These are phyloP conservation scores for Pachyseris speciosa DNA, from an alignment of 64 coral and sea anemone genomes.

Conservation along the genomic window DNA sequence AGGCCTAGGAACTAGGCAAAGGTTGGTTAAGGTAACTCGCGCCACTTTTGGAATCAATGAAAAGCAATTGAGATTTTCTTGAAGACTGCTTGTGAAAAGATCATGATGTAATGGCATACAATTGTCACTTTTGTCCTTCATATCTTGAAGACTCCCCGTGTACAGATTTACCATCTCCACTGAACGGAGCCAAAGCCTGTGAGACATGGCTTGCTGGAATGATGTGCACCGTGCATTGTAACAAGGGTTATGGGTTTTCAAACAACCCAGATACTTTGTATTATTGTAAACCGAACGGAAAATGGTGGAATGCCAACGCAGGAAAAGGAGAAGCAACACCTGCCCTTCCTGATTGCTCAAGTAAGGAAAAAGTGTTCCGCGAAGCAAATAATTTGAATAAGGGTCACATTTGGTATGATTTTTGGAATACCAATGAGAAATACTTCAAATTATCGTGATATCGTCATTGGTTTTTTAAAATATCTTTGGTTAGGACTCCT, in stretches of 20 bases:
- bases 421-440: too few species aligned
- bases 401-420: too few species aligned
- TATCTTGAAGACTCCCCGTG: neutral
- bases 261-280: neutral
- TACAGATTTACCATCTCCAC: conserved; percentile 12
- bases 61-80: too few species aligned
- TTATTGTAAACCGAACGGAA: conserved; percentile 2
- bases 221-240: conserved; percentile 68
- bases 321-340: neutral
- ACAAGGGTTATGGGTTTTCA: conserved; percentile 5
- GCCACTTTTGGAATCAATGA: too few species aligned
- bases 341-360: conserved; percentile 53
- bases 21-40: too few species aligned
- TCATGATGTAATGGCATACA: too few species aligned
- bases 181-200: conserved; percentile 63
- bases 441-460: too few species aligned
- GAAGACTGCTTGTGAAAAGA: too few species aligned
- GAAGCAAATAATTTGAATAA: too few species aligned
- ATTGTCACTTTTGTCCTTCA: neutral
- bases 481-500: too few species aligned
- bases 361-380: conserved; percentile 25
- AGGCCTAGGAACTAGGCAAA: too few species aligned
- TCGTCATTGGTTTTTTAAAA: too few species aligned
- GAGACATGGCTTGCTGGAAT: conserved; percentile 45
- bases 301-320: conserved; percentile 27